Base-by-base conservation (phyloP, 2,113 vertebrate species). In the Manacus vitellinus region DNA sequence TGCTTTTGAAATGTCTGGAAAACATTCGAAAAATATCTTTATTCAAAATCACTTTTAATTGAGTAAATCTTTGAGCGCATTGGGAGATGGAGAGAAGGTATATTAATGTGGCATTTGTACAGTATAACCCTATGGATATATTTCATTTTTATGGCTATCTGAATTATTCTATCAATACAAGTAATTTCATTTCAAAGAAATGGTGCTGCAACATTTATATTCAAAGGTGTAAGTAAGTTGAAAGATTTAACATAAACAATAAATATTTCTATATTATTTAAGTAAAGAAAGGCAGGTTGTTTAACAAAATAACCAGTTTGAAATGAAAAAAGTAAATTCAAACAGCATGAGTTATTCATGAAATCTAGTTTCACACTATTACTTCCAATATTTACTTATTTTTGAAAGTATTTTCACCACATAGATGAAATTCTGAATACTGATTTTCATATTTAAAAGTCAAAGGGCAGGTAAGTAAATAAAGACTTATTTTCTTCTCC, bases 311-410 rank as follows among this genome's bases (percentile, higher is more conserved):
- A 85, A 35, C 28, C 39, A 62, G 68, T 92, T 93, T 78, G 37
- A 94, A 97, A 97, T 95, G 41, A 97, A 94, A 96, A 94, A 31
- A 11, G 21, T 94, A 95, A 90, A 85, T 95, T 96, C 33, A 28
- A 81, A 39, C 14, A 89, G 79, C 74, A 72, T 91, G 83, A 70
- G 37, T 83, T 96, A 89, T 97, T 96, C 17, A 97, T 94, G 52
- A 92, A 85, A 59, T 67, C 49, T 91, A 82, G 58, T 91, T 91
- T 97, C 31, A 30, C 35, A 77, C 52, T 89, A 62, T 94, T 68
- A 59, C 71, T 96, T 88, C 41, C 31, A 85, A 81, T 83, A 80
- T 80, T 96, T 94, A 73, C 27, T 68, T 91, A 33, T 21, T 84
- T 89, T 93, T 87, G 39, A 94, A 96, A 95, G 7, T 21, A 30